These are phyloP conservation scores for Anoplophora glabripennis DNA, from an alignment of 1,140 invertebrate species.

Conservation along the genomic window DNA sequence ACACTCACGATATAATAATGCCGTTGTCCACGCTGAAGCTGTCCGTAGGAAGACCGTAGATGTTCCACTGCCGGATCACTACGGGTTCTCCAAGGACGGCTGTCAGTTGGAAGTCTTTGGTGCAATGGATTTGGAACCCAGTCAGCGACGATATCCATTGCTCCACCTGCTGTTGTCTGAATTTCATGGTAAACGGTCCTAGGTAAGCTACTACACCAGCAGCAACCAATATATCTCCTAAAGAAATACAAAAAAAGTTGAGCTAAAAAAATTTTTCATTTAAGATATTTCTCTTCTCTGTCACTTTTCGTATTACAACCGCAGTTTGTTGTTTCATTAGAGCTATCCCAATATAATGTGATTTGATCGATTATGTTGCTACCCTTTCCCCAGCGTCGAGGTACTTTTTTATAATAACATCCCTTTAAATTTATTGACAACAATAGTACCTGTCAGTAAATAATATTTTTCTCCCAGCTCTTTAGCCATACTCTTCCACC, in stretches of 20 bases:
- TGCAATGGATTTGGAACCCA: slow-evolving; percentile 70
- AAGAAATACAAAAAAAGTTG: slow-evolving; percentile 9
- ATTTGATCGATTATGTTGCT: no score
- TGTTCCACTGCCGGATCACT: slow-evolving; percentile 87
- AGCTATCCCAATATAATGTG: background rate
- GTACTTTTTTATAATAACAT: background rate
- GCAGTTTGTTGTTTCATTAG: background rate
- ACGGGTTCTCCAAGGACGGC: slow-evolving; percentile 81
- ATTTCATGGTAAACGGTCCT: slow-evolving; percentile 82
- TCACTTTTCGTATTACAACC: no score
- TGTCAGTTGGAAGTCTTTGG: slow-evolving; percentile 68
- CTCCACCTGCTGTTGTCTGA: slow-evolving; percentile 66
- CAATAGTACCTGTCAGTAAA: slow-evolving; percentile 52
- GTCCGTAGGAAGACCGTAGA: slow-evolving; percentile 83
- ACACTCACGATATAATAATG: slow-evolving; percentile 75
- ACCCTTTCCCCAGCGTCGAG: background rate
- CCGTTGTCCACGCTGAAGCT: slow-evolving; percentile 90
- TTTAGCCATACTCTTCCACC: slow-evolving; percentile 79
- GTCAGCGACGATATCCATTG: slow-evolving; percentile 71
- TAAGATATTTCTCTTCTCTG: no score
- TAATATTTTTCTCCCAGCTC: slow-evolving; percentile 68
- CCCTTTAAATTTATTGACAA: background rate
- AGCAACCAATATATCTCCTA: slow-evolving; percentile 81
- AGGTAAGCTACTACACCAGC: slow-evolving; percentile 88
- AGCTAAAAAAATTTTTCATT: no score